Conservation (phyloP, 2,797 vertebrate species). For the Gadopsis marmoratus region DNA sequence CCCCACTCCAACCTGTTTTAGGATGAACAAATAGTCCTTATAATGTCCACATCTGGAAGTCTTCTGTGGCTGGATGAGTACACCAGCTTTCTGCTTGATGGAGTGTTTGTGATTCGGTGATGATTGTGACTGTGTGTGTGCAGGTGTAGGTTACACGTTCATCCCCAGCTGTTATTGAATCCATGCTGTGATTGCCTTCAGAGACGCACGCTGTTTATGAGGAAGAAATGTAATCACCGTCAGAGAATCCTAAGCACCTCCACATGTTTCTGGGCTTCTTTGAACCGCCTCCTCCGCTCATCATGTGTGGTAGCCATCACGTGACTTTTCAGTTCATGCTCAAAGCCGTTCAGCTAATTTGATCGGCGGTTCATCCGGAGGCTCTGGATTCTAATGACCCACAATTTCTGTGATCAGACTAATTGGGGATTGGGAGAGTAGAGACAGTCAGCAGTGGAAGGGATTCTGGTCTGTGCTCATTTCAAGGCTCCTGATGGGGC, state of each 20-base stretch:
- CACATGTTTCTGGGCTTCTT: constrained; percentile 46
- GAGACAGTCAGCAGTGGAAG: constrained; percentile 61
- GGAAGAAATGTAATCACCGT: constrained; percentile 33
- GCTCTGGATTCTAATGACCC: constrained; percentile 37
- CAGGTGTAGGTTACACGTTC: constrained; percentile 11
- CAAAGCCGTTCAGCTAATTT: constrained; percentile 40
- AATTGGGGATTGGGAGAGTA: constrained; percentile 49
- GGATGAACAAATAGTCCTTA: constrained; percentile 21
- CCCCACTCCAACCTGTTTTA: neutral
- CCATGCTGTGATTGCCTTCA: constrained; percentile 10
- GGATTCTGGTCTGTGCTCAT: neutral
- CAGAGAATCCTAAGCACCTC: constrained; percentile 46
- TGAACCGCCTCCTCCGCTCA: constrained; percentile 11
- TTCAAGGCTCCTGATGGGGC: constrained; percentile 7
- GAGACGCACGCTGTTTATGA: neutral
- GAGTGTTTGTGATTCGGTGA: constrained; percentile 22
- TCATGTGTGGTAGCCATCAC: constrained; percentile 37
- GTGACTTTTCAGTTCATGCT: constrained; percentile 27
- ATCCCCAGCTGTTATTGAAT: constrained; percentile 25
- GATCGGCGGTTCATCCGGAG: constrained; percentile 33
- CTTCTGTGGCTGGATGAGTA: constrained; percentile 16
- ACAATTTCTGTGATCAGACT: constrained; percentile 40
- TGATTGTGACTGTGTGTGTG: constrained; percentile 6
- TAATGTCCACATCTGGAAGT: constrained; percentile 40
- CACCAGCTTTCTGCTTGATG: constrained; percentile 18